These are phyloP conservation scores for Parapsyche elsis DNA, from an alignment of 1,140 invertebrate genomes.

Conservation along the genomic window DNA sequence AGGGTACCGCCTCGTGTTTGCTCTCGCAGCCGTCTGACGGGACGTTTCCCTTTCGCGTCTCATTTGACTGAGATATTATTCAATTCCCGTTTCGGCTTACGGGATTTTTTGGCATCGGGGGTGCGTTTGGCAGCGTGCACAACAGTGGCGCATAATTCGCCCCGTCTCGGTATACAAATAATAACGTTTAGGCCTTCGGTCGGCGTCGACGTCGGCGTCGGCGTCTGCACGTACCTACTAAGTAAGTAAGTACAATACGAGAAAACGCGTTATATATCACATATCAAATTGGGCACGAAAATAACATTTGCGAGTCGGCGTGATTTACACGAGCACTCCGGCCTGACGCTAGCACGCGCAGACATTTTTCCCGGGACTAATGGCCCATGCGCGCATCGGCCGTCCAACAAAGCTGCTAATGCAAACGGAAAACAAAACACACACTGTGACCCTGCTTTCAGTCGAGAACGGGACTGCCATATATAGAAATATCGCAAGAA, in stretches of 20 bases:
- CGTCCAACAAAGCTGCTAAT: slow-evolving; percentile 47
- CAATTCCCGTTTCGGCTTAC: slow-evolving; percentile 45
- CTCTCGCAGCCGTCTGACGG: background rate
- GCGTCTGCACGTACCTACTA: too few relatives aligned
- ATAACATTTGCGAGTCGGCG: slow-evolving; percentile 52
- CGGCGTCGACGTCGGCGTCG: background rate
- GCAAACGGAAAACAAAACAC: slow-evolving; percentile 50
- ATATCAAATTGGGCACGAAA: slow-evolving; percentile 57
- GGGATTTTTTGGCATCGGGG: slow-evolving; percentile 20
- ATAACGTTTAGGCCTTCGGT: slow-evolving; percentile 16
- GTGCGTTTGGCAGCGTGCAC: slow-evolving; percentile 26
- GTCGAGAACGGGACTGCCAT: too few relatives aligned
- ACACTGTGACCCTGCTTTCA: slow-evolving; percentile 26
- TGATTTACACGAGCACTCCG: slow-evolving; percentile 54
- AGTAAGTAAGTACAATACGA: background rate
- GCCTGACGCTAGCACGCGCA: slow-evolving; percentile 53
- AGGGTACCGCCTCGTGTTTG: slow-evolving; percentile 16
- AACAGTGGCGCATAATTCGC: slow-evolving; percentile 31
- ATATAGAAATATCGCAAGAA: too few relatives aligned
- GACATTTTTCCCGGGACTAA: slow-evolving; percentile 54
- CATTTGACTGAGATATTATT: slow-evolving; percentile 55
- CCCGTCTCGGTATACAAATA: slow-evolving; percentile 33
- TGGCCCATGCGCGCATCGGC: slow-evolving; percentile 53
- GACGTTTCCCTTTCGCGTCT: slow-evolving; percentile 45
- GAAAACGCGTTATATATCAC: slow-evolving; percentile 52